Evolutionary conservation across 2,888 invertebrate species (phyloP).

Genomic region (Apotomis turbidana): DNA sequence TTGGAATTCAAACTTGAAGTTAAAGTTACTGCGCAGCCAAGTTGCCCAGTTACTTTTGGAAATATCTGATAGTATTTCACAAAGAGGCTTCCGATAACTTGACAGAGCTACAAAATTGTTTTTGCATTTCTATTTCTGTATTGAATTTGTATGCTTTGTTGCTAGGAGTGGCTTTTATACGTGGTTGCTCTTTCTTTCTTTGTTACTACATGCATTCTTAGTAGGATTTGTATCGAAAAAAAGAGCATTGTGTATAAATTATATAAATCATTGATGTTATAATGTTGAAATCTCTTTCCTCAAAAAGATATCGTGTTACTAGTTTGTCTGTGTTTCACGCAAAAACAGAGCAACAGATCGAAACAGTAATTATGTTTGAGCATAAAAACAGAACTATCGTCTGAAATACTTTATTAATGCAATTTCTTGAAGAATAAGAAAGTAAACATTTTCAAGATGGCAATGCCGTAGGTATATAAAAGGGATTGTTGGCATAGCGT

Average conservation of each 20-base stretch:
- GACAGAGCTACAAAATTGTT: slow-evolving; percentile 61
- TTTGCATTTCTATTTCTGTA: slow-evolving; percentile 54
- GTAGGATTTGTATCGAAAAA: background rate
- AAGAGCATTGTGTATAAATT: no score
- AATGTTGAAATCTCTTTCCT: no score
- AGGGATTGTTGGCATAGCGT: slow-evolving; percentile 65
- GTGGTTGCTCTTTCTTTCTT: slow-evolving; percentile 23
- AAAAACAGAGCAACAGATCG: no score
- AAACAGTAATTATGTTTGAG: no score
- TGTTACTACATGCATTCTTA: slow-evolving; percentile 1
- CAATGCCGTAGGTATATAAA: no score
- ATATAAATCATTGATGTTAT: no score
- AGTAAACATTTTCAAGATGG: no score
- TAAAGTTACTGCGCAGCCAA: slow-evolving; percentile 52
- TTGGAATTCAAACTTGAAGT: slow-evolving; percentile 50
- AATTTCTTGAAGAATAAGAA: no score
- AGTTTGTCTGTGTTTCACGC: no score
- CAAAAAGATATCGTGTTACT: no score
- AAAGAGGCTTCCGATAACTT: slow-evolving; percentile 62
- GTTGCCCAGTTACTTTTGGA: slow-evolving; percentile 60
- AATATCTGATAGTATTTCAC: slow-evolving; percentile 68
- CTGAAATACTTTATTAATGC: no score
- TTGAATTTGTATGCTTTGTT: slow-evolving; percentile 33
- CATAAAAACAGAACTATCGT: no score
- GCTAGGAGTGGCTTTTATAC: slow-evolving; percentile 18